A percentile compares a stretch with the other conserved stretches of the same genome.
These are phyloP conservation scores for Augiades crinisus DNA, from an alignment of 2,888 invertebrate species.

Conservation along the genomic window DNA sequence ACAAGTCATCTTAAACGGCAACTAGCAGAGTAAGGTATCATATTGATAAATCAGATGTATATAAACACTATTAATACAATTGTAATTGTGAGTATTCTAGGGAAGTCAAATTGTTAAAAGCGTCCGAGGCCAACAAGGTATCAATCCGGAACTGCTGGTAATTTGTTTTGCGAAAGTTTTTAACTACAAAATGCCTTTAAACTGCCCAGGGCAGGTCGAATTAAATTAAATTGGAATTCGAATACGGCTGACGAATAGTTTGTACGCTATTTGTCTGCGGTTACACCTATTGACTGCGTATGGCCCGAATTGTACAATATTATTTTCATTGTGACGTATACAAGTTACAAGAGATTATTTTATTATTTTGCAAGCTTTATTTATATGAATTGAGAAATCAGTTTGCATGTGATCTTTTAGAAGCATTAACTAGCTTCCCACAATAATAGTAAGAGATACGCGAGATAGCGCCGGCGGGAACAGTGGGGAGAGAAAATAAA, in stretches of 20 bases:
- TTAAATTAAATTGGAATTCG: conserved; percentile 18
- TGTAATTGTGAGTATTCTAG: too few relatives aligned
- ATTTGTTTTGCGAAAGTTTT: conserved; percentile 12
- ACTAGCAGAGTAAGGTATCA: too few relatives aligned
- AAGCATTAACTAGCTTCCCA: conserved; percentile 21
- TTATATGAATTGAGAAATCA: conserved; percentile 21
- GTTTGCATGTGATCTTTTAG: conserved; percentile 8
- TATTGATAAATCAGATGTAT: too few relatives aligned
- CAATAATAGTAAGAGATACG: conserved; percentile 14
- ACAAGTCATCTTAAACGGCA: too few relatives aligned
- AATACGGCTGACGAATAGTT: conserved; percentile 13
- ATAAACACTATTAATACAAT: too few relatives aligned
- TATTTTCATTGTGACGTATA: too few relatives aligned
- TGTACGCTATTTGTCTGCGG: background rate
- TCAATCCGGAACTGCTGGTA: background rate
- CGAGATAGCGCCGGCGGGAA: background rate
- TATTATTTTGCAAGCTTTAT: conserved; percentile 9
- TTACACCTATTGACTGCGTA: background rate
- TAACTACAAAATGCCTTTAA: conserved; percentile 10
- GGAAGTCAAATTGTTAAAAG: too few relatives aligned
- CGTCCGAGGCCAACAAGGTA: too few relatives aligned
- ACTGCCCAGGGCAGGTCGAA: conserved; percentile 12
- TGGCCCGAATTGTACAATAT: background rate
- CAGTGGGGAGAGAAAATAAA: conserved; percentile 11
- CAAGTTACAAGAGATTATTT: too few relatives aligned